Percentiles rank a stretch among this genome's conserved stretches.
Evolutionary conservation across 2,797 vertebrate genomes (phyloP).

Genomic region (Labeo calbasu): DNA sequence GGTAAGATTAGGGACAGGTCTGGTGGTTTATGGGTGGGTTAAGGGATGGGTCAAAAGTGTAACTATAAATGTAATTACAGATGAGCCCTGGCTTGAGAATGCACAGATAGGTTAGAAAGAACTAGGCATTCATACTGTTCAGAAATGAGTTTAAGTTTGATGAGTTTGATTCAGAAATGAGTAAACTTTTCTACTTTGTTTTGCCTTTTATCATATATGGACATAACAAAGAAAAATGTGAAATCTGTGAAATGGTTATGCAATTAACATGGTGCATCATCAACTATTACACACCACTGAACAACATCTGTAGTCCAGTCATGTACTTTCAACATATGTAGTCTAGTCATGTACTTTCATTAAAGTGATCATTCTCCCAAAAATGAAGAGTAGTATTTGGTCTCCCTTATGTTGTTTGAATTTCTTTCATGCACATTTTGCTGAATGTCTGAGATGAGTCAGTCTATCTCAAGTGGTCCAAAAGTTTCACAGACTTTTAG

Average conservation of each 20-base stretch:
- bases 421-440: background rate
- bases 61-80: background rate
- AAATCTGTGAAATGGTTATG: background rate
- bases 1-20: too few relatives aligned
- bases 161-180: background rate
- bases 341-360: background rate
- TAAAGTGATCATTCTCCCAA: background rate
- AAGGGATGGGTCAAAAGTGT: too few relatives aligned
- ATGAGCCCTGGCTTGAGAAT: background rate
- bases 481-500: too few relatives aligned
- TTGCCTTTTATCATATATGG: background rate
- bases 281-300: background rate
- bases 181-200: background rate
- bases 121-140: background rate
- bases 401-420: background rate
- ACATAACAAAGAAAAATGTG: background rate
- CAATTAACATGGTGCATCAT: background rate
- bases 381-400: too few relatives aligned
- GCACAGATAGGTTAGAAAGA: background rate
- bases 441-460: background rate
- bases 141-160: background rate
- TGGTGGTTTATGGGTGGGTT: too few relatives aligned
- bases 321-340: conserved; percentile 1
- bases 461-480: background rate
- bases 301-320: background rate